These are phyloP conservation scores for Scalopus aquaticus DNA, from an alignment of 2,113 vertebrate species.

Conservation along the genomic window DNA sequence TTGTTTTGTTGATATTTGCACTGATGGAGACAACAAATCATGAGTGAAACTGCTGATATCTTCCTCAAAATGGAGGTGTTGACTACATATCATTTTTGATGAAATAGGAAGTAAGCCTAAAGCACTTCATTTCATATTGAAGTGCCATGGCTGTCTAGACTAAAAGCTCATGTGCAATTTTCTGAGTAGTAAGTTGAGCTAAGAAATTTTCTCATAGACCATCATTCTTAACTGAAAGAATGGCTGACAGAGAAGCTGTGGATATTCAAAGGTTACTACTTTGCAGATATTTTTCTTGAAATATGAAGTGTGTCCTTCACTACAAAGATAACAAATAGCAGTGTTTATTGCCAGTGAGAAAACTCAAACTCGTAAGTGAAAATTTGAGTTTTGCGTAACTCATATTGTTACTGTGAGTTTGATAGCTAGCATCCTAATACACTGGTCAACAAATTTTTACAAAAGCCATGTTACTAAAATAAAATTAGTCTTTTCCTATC, in stretches of 20 bases:
- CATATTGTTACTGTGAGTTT: too few species aligned
- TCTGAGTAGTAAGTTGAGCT: neutral
- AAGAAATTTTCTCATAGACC: neutral
- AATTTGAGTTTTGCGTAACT: constrained; percentile 1
- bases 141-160: neutral
- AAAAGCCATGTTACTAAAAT: too few species aligned
- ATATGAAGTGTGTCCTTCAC: neutral
- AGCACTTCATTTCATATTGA: neutral
- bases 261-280: neutral
- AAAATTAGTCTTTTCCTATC: too few species aligned
- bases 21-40: neutral
- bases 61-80: neutral
- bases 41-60: neutral
- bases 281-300: neutral
- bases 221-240: neutral
- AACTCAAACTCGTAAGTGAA: neutral
- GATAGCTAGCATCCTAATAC: too few species aligned
- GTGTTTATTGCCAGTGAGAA: neutral
- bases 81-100: neutral
- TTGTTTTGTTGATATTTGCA: neutral
- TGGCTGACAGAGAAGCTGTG: neutral
- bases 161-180: neutral
- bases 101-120: neutral
- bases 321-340: neutral
- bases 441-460: too few species aligned